phyloP scores from a whole-genome alignment of 2,888 invertebrate genomes.

The Hyles lineata region DNA sequence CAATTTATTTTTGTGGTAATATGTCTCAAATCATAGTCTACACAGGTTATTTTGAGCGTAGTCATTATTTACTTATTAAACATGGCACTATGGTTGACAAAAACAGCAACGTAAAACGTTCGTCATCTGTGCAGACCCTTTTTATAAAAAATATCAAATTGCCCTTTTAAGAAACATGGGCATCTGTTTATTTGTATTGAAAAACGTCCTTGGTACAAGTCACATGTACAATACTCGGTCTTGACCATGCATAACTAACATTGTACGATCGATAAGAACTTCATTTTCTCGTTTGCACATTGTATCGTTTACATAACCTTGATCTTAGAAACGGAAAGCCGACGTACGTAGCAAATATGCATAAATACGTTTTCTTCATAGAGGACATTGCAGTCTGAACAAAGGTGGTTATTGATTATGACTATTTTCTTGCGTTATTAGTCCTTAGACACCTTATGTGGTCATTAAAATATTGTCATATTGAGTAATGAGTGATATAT shows the following conservation, averaged over 20 bases:
- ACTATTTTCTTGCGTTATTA: not conserved
- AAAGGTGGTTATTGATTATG: not conserved
- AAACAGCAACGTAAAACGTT: too few species aligned
- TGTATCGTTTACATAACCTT: not conserved
- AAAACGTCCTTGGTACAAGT: too few species aligned
- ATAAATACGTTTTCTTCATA: not conserved
- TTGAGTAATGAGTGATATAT: not conserved
- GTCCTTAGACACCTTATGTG: not conserved
- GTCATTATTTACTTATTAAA: too few species aligned
- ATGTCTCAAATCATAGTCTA: too few species aligned
- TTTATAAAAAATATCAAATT: too few species aligned
- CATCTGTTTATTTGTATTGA: too few species aligned
- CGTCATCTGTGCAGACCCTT: too few species aligned
- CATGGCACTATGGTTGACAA: too few species aligned
- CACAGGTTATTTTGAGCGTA: too few species aligned
- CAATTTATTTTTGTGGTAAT: too few species aligned
- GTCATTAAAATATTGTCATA: not conserved
- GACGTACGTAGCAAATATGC: not conserved
- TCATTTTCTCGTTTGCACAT: constrained; percentile 5
- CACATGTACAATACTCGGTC: too few species aligned
- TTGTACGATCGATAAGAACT: not conserved
- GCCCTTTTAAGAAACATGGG: too few species aligned
- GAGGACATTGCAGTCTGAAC: not conserved
- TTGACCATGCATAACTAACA: not conserved
- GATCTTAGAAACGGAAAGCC: constrained; percentile 15